Evolutionary conservation across 2,888 invertebrate species (phyloP), one percentile per base, ranked within the genome.

Genomic region (Gryllus longicercus): DNA sequence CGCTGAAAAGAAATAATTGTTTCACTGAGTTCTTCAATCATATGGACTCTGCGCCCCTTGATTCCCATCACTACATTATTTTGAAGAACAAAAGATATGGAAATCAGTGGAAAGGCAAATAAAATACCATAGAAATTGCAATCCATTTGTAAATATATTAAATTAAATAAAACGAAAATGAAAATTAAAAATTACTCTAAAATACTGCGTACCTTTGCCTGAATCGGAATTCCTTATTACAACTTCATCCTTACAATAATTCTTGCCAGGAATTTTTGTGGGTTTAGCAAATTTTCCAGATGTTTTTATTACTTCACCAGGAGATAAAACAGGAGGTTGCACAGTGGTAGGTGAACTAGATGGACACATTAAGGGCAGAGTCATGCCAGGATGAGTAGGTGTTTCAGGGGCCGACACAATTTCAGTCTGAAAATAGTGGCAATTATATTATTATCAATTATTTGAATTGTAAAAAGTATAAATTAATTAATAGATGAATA

Each of bases 1-100:
- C 97, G 93, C 93, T 98, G 97, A 92, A 98, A 98, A 88, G 97
- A 97, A 91, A 98, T 97, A 89, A 98, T 96, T 88, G 97, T 97
- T 91, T 97, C 96, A 90, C 96, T 97, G 90, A 98, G 93, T 91
- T 97, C 97, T 91, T 98, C 98, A 89, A 98, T 98, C 94, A 97
- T 96, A 91, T 97, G 97, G 89, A 98, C 97, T 88, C 98, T 92
- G 87, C 97, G 93, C 88, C 98, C 98, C 91, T 97, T 97, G 93
- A 97, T 97, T 91, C 97, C 97, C 97, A 97, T 97, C 91, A 97
- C 97, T 97, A 92, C 86, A 91, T 63, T 63, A 63, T 18, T 63
- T 63, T n/a, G 16, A 63, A 14, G n/a, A 63, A 63, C 14, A 14
- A 63, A 63, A n/a, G n/a, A 63, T n/a, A 63, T 1, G n/a, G n/a